Evolutionary conservation across 2,888 invertebrate species (phyloP).

Genomic region (Trissolcus japonicus): DNA sequence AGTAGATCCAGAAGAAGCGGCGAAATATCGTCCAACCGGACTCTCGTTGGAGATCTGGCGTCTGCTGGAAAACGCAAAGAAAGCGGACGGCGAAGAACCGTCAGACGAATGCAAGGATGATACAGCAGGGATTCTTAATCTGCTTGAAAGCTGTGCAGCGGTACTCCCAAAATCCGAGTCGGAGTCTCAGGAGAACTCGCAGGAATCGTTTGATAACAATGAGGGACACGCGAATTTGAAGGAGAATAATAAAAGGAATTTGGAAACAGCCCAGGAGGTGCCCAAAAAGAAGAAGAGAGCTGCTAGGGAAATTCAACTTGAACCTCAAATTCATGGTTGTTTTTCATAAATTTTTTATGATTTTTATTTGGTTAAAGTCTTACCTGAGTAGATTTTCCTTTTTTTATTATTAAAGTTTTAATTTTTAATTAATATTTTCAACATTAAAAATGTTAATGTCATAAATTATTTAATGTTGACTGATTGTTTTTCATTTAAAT

Average conservation of each 20-base stretch:
- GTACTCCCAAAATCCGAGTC: conserved; percentile 51
- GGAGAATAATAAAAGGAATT: neutral
- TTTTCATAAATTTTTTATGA: neutral
- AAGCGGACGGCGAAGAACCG: conserved; percentile 59
- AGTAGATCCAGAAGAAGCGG: conserved; percentile 63
- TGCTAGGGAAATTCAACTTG: neutral
- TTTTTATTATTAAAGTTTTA: too few relatives aligned
- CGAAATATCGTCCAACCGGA: conserved; percentile 64
- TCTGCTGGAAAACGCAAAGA: conserved; percentile 61
- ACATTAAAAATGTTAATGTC: too few relatives aligned
- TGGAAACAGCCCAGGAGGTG: neutral
- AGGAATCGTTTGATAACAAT: conserved; percentile 58
- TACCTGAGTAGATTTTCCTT: too few relatives aligned
- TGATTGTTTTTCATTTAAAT: neutral
- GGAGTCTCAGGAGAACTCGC: conserved; percentile 59
- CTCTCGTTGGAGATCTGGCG: conserved; percentile 68
- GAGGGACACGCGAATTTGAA: conserved; percentile 17
- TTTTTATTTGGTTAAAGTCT: too few relatives aligned
- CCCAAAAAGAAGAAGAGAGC: conserved; percentile 18
- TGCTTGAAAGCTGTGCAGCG: conserved; percentile 62
- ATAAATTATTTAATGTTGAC: too few relatives aligned
- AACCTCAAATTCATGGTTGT: neutral
- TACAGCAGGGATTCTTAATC: neutral
- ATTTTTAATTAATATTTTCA: too few relatives aligned
- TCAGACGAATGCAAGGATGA: conserved; percentile 65